These are phyloP conservation scores for Chromoteleia sp. DNA, from an alignment of 2,888 invertebrate species.

Conservation along the genomic window DNA sequence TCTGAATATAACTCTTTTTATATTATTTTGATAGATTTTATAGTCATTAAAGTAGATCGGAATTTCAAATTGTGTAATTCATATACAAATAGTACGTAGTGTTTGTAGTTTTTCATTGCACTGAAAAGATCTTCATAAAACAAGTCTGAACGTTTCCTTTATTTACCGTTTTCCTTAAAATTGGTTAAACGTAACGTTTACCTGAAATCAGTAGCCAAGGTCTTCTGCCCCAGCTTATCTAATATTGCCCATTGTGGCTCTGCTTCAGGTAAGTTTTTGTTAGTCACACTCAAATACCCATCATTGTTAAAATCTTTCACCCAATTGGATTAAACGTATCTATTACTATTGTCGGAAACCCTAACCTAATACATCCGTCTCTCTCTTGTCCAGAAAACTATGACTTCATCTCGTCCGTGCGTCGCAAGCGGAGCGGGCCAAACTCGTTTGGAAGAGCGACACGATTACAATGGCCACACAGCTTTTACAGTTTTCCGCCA, in stretches of 20 bases:
- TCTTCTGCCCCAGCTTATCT: constrained; percentile 75
- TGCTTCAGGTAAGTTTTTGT: constrained; percentile 65
- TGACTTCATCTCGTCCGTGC: constrained; percentile 57
- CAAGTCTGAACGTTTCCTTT: too few relatives aligned
- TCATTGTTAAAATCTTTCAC: constrained; percentile 74
- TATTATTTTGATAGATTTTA: too few relatives aligned
- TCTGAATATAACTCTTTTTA: too few relatives aligned
- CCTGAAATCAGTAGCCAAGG: constrained; percentile 73
- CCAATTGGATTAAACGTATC: constrained; percentile 85
- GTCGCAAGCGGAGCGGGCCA: constrained; percentile 32
- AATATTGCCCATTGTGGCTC: constrained; percentile 79
- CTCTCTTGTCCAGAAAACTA: constrained; percentile 57
- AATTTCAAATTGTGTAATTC: too few relatives aligned
- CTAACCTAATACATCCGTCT: constrained; percentile 46
- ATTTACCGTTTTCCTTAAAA: constrained; percentile 73
- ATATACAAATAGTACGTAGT: too few relatives aligned
- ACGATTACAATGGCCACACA: constrained; percentile 41
- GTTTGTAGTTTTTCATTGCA: too few relatives aligned
- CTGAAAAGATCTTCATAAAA: too few relatives aligned
- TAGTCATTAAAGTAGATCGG: too few relatives aligned
- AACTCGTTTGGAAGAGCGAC: constrained; percentile 45
- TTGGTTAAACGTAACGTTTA: constrained; percentile 80
- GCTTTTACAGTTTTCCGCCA: constrained; percentile 65
- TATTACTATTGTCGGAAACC: constrained; percentile 81
- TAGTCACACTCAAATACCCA: constrained; percentile 62